Conservation (phyloP, 2,113 vertebrate genomes). For the Macaca nemestrina region DNA sequence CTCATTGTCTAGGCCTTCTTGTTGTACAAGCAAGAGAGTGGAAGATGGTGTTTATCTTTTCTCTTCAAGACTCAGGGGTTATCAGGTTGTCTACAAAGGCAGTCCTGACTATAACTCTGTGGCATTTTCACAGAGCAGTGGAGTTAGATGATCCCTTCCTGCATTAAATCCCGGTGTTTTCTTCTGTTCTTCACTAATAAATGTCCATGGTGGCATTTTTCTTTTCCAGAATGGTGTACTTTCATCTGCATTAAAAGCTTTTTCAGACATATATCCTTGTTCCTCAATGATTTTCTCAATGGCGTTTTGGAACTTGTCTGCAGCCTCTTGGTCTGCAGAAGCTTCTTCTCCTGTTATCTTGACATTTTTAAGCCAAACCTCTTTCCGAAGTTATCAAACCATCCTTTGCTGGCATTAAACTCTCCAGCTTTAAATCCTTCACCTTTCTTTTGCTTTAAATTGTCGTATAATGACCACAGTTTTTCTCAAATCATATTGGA, state of each 20-base stretch:
- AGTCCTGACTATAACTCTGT: background rate
- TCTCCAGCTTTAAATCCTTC: background rate
- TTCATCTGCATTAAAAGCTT: background rate
- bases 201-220: background rate
- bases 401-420: background rate
- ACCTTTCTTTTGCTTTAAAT: background rate
- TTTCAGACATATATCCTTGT: background rate
- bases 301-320: background rate
- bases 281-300: background rate
- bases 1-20: background rate
- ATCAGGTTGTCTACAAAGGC: background rate
- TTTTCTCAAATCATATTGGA: background rate
- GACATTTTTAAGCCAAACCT: background rate
- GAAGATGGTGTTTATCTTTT: background rate
- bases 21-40: background rate
- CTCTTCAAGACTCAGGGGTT: background rate
- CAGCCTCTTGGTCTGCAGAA: background rate
- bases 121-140: background rate
- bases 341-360: background rate
- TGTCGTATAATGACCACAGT: background rate
- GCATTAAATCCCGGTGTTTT: background rate
- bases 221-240: background rate
- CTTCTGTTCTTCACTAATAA: background rate
- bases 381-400: background rate
- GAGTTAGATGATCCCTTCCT: background rate